Conservation (phyloP, 2,113 vertebrate species). For the Eurypyga helias region DNA sequence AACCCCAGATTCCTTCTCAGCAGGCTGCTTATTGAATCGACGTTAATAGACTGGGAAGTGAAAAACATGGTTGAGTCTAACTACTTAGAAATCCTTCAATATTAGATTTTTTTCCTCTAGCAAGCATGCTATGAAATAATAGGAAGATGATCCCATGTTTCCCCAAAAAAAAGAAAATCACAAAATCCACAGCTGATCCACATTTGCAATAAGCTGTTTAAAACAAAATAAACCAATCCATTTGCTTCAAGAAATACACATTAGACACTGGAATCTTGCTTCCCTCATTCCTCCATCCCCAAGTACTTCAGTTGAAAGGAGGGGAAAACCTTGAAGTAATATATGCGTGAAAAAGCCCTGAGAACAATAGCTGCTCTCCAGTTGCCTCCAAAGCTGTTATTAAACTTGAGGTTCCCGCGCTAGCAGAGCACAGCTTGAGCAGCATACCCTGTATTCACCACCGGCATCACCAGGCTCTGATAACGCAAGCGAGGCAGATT, state of each 20-base stretch:
- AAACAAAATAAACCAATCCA: constrained; percentile 23
- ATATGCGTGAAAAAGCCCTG: neutral
- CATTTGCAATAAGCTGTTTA: constrained; percentile 28
- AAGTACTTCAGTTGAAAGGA: constrained; percentile 2
- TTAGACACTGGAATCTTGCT: constrained; percentile 34
- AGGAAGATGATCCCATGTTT: neutral
- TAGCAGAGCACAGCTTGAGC: constrained; percentile 9
- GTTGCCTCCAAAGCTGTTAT: constrained; percentile 22
- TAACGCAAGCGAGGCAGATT: neutral
- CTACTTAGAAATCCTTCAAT: neutral
- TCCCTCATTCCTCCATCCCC: constrained; percentile 1
- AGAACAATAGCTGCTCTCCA: constrained; percentile 40
- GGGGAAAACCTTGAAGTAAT: neutral
- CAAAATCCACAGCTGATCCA: constrained; percentile 46
- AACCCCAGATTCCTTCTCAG: neutral
- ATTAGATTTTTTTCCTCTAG: neutral
- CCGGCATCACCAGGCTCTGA: neutral
- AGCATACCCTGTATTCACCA: neutral
- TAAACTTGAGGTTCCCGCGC: neutral
- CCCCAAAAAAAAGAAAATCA: neutral
- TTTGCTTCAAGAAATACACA: neutral
- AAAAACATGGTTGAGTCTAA: neutral
- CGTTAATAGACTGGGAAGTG: neutral
- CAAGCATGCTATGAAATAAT: neutral
- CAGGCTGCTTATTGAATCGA: neutral